Conservation (phyloP, 2,888 invertebrate genomes). For the Oscheius sp. region DNA sequence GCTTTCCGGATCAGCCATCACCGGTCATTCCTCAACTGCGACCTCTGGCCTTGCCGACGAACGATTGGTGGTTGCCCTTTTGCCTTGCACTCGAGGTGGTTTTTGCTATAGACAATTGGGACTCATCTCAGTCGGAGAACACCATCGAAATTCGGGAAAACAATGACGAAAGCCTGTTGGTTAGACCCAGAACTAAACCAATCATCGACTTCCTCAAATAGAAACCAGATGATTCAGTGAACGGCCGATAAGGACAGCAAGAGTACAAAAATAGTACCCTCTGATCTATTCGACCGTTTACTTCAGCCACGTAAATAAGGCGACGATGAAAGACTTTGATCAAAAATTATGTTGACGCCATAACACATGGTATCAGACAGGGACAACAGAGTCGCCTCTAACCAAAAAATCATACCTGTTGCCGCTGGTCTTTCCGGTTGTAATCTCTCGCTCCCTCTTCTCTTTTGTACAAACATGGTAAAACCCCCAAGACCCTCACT, state of each 20-base stretch:
- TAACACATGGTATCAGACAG: no score
- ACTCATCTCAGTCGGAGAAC: background rate
- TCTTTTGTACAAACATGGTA: conserved; percentile 18
- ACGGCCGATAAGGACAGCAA: conserved; percentile 4
- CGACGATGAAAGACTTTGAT: no score
- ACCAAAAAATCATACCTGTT: conserved; percentile 9
- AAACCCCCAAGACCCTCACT: background rate
- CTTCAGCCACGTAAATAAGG: no score
- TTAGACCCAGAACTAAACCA: no score
- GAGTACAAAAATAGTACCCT: no score
- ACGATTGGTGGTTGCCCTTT: conserved; percentile 29
- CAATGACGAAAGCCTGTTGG: no score
- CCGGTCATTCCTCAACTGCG: conserved; percentile 30
- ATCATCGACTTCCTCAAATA: conserved; percentile 20
- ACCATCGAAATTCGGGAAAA: no score
- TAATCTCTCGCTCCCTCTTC: background rate
- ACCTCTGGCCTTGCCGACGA: conserved; percentile 28
- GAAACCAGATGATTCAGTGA: conserved; percentile 11
- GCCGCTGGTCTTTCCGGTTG: conserved; percentile 7
- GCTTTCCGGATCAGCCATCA: conserved; percentile 7
- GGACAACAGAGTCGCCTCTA: background rate
- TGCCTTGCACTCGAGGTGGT: conserved; percentile 19
- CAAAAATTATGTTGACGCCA: no score
- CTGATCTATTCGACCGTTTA: no score
- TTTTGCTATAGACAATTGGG: conserved; percentile 8